A percentile compares a stretch with the other conserved stretches of the same genome.
Evolutionary conservation across 2,888 invertebrate species (phyloP).

Genomic region (Epinotia nisella): DNA sequence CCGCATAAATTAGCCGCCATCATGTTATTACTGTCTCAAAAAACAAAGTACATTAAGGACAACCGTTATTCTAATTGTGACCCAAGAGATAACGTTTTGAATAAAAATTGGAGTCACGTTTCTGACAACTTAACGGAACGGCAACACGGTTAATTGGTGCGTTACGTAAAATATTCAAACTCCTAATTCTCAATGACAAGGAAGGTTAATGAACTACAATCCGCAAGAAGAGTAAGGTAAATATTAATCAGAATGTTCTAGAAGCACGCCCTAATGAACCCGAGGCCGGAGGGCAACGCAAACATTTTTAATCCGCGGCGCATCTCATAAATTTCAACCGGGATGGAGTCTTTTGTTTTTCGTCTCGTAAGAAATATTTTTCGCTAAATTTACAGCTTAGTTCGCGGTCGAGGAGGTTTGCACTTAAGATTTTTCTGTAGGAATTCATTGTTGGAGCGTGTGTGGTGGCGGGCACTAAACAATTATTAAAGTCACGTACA

Average conservation of each 20-base stretch:
- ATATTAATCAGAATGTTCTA: conserved; percentile 80
- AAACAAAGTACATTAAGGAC: conserved; percentile 35
- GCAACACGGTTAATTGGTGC: conserved; percentile 28
- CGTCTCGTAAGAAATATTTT: conserved; percentile 75
- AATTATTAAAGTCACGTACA: conserved; percentile 31
- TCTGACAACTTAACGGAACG: conserved; percentile 12
- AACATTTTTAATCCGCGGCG: conserved; percentile 82
- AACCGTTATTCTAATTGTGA: conserved; percentile 38
- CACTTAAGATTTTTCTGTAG: conserved; percentile 57
- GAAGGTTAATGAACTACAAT: conserved; percentile 73
- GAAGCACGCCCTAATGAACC: conserved; percentile 78
- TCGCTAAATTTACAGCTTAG: conserved; percentile 73
- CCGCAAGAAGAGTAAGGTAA: conserved; percentile 77
- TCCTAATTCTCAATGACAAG: conserved; percentile 53
- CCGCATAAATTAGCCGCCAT: conserved; percentile 33
- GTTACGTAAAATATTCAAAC: conserved; percentile 53
- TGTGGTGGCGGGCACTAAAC: conserved; percentile 2
- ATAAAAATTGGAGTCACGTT: conserved; percentile 40
- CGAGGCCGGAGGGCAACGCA: conserved; percentile 75
- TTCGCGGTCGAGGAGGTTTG: conserved; percentile 53
- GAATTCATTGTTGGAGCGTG: conserved; percentile 46
- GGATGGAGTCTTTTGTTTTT: conserved; percentile 80
- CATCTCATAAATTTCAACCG: conserved; percentile 81
- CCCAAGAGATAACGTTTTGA: conserved; percentile 31
- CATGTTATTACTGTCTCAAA: conserved; percentile 26